Base-by-base conservation (phyloP, 2,797 vertebrate species). In the Eremophila alpestris region DNA sequence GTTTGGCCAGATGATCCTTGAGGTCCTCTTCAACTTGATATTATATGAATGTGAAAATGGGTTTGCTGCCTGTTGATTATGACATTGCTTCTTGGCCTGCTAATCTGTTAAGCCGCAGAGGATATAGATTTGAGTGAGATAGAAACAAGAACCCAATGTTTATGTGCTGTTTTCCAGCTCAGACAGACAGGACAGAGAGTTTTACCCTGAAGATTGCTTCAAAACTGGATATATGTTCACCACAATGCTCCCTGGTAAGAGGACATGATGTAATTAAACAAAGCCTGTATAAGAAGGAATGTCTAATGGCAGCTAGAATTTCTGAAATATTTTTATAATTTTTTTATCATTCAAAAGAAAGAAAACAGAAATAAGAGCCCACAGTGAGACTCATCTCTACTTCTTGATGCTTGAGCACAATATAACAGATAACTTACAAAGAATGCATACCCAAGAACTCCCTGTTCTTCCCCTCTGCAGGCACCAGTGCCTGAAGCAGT, bases 231-330 rank as follows among this genome's bases (percentile, higher is more conserved):
- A 24, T 10, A 9, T 22, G 8, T 5, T 67, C 11, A 14, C 38
- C 27, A 46, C 20, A 13, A 16, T 64, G 5, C 32, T 77, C 17
- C 69, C 26, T 75, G n/a, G 24, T 18, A 58, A 63, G 13, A 23
- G 29, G 60, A 51, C 1, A 16, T 4, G 8, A 7, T 2, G 1
- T 38, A 74, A 51, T 45, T 49, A 38, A 76, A 62, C 0, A 1
- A 68, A 51, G 2, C 5, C 7, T 34, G 3, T 58, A 22, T 18
- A 58, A 16, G 21, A 76, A 77, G 7, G 16, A 58, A 30, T 40
- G 5, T 17, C 32, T 63, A 23, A 45, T 22, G 29, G 13, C 4
- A 60, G 34, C 20, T 40, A 51, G 41, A 74, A 84, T 68, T 86
- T 34, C 34, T 73, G 49, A 45, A 40, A 46, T n/a, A 16, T 40